A percentile compares a stretch with the other conserved stretches of the same genome.
phyloP scores from a whole-genome alignment of 2,113 vertebrate species.

The Corvus hawaiiensis region DNA sequence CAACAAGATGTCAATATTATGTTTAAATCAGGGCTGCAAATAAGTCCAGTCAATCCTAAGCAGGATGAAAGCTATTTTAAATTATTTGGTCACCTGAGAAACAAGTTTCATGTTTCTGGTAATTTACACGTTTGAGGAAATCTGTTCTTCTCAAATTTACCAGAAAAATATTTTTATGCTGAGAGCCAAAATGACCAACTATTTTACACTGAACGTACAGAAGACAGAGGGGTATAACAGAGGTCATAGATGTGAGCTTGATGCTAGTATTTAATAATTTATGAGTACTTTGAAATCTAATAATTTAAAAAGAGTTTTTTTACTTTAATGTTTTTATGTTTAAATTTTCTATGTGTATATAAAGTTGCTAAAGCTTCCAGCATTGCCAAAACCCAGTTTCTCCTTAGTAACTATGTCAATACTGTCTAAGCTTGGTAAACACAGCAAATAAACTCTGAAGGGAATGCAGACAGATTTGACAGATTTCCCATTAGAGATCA shows the following conservation, averaged over 20 bases:
- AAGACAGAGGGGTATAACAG: background rate
- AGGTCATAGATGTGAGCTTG: background rate
- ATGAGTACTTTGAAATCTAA: background rate
- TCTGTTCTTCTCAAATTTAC: background rate
- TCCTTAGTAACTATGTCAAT: background rate
- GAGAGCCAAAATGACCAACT: background rate
- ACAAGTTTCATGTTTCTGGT: background rate
- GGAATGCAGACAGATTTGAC: background rate
- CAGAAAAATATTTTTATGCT: background rate
- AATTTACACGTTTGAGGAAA: background rate
- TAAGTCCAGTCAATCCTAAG: background rate
- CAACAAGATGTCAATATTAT: background rate
- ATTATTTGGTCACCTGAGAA: background rate
- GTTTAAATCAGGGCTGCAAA: background rate
- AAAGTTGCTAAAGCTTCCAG: background rate
- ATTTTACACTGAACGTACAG: background rate
- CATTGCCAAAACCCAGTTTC: background rate
- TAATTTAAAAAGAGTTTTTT: background rate
- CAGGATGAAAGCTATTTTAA: background rate
- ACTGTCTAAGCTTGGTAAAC: background rate
- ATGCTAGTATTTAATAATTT: background rate
- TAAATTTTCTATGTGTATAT: background rate
- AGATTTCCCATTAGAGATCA: background rate
- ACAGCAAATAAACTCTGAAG: background rate
- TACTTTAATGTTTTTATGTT: background rate